Base-by-base conservation (phyloP, 2,888 invertebrate genomes). In the Heliconius ethilla region DNA sequence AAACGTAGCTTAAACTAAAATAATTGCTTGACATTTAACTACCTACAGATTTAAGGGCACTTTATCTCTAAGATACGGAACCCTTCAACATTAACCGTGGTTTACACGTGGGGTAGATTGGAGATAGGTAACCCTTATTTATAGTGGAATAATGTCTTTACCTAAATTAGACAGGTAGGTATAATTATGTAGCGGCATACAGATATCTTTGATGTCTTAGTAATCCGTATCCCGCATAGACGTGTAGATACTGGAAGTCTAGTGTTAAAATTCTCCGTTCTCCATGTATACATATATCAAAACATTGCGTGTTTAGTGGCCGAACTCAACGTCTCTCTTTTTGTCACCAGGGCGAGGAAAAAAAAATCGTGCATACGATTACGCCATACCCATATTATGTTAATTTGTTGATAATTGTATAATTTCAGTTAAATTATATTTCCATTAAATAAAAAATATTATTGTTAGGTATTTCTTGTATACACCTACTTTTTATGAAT, bases 61-160 rank as follows among this genome's bases (percentile, higher is more conserved):
- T 75, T 79, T 78, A 79, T 81, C 79, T 74, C 79, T 74, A 78
- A 79, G 74, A 66, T 75, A 78, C 74, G 79, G 79, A 79, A 78
- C 81, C 81, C 81, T 81, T 78, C 81, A 79, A 78, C 76, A 79
- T 81, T 81, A 81, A 81, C 75, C 80, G 75, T 79, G 45, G 55
- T 69, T 79, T 77, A 80, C 77, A 70, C 75, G 78, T 78, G 40
- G 78, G 81, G 79, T 75, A 76, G 79, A 81, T 81, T 33, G 11
- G 18, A 76, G 45, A 63, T 75, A 74, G 33, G 63, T 62, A 27
- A 66, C 59, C 79, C 70, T 74, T 80, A 79, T 66, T 27, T 18
- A 37, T 4, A 59, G n/a, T 4, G 11, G 0, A 13, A 37, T 79
- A 77, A 74, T 69, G 63, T 66, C 59, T 62, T 37, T 65, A 15